Evolutionary conservation across 2,888 invertebrate species (phyloP), one percentile per base, ranked within the genome.

Genomic region (Eudemis profundana): DNA sequence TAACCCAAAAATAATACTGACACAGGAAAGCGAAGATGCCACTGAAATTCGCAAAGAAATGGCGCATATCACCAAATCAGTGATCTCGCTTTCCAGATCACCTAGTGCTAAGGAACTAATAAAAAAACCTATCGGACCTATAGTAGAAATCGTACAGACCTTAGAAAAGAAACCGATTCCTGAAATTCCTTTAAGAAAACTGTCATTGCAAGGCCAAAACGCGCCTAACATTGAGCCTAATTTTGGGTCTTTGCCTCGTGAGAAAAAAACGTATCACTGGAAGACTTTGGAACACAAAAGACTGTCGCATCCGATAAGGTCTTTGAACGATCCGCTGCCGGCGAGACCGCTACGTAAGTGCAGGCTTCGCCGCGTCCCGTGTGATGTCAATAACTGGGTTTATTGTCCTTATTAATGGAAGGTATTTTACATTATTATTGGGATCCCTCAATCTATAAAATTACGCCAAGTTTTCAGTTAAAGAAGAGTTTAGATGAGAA

Each of bases 261-360:
- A 82, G 23, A 72, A 75, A 54, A 88, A 87, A 70, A 83, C 86
- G 7, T 92, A 91, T 67, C 81, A 80, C 63, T 92, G 92, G 92
- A 89, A 85, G 82, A 90, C 86, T 12, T 74, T 85, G 79, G 91
- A 89, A 69, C 91, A 92, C 75, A 92, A 92, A 79, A 78, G 92
- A 59, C 81, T 91, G 66, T 90, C 91, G 36, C 85, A 91, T 67
- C 92, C 92, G 12, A 77, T 87, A 67, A 79, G 92, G 66, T 89
- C 91, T 7, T 75, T 92, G 78, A 88, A 90, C 74, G 86, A 84
- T 68, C 78, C 82, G 4, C 78, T 84, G 68, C 81, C 87, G 54
- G 77, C 84, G 63, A 79, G 85, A 74, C 82, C 84, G 69, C 78
- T 89, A 85, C 89, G 92, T 92, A 92, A 92, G 92, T 63, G 38